Evolutionary conservation across 2,888 invertebrate species (phyloP).

Genomic region (Listrodromus nycthemerus): DNA sequence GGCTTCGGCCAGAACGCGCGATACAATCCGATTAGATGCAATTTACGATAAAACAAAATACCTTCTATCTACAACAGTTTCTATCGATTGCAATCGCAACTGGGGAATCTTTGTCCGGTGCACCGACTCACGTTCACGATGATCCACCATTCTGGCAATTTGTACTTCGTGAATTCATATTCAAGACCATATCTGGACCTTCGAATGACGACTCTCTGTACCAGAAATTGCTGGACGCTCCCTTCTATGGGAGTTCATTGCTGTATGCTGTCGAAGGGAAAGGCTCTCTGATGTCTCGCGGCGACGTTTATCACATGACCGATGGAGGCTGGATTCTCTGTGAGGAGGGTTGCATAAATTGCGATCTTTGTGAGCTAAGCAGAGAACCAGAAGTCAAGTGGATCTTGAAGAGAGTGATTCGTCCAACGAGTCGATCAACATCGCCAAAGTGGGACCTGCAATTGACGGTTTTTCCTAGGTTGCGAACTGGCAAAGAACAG

Average conservation of each 20-base stretch:
- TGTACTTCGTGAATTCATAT: constrained; percentile 76
- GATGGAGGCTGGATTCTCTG: constrained; percentile 76
- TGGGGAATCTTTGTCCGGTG: constrained; percentile 17
- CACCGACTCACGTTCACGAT: constrained; percentile 18
- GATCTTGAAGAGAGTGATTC: constrained; percentile 71
- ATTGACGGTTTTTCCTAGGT: constrained; percentile 75
- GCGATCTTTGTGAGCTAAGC: constrained; percentile 71
- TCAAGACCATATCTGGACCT: constrained; percentile 76
- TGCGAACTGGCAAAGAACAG: constrained; percentile 57
- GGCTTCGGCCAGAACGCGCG: background rate
- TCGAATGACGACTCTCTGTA: constrained; percentile 72
- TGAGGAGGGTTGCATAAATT: constrained; percentile 74
- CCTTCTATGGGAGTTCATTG: constrained; percentile 74
- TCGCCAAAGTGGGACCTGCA: constrained; percentile 73
- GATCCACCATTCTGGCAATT: constrained; percentile 74
- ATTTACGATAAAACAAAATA: constrained; percentile 26
- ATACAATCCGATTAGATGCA: background rate
- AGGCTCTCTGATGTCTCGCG: constrained; percentile 73
- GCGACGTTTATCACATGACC: constrained; percentile 73
- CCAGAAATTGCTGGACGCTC: constrained; percentile 74
- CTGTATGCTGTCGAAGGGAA: constrained; percentile 49
- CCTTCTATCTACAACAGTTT: constrained; percentile 32
- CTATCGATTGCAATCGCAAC: constrained; percentile 30
- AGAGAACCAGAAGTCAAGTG: constrained; percentile 72
- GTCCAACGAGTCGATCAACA: constrained; percentile 46